phyloP scores from a whole-genome alignment of 2,113 vertebrate genomes.

The Aleadryas rufinucha region DNA sequence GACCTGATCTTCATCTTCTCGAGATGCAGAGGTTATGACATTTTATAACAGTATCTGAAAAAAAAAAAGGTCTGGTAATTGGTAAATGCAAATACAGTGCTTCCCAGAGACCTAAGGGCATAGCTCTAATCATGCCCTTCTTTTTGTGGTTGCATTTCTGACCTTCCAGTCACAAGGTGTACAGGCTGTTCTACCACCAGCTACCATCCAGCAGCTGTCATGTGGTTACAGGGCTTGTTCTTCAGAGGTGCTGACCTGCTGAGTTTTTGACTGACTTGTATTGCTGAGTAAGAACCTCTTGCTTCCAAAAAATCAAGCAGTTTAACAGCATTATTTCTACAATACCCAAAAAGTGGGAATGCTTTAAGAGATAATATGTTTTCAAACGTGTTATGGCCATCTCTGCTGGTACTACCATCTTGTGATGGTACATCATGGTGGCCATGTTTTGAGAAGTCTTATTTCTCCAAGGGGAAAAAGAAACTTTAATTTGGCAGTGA shows the following conservation, averaged over 20 bases:
- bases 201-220: not conserved
- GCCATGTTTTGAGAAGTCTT: not conserved
- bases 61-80: not conserved
- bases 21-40: not conserved
- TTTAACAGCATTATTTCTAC: not conserved
- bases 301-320: not conserved
- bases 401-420: not conserved
- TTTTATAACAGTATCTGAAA: not conserved
- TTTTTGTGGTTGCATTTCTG: not conserved
- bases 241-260: not conserved
- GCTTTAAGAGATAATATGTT: not conserved
- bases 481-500: not conserved
- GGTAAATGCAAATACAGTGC: not conserved
- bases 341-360: not conserved
- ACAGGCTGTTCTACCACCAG: not conserved
- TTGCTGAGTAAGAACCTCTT: not conserved
- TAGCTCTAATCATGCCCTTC: not conserved
- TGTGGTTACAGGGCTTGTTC: not conserved
- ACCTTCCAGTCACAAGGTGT: not conserved
- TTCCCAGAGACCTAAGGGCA: not conserved
- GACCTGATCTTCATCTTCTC: not conserved
- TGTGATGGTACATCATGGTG: not conserved
- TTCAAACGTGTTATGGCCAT: not conserved
- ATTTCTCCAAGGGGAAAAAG: not conserved
- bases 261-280: not conserved